These are phyloP conservation scores for Holothuria glaberrima DNA, from an alignment of 35 echinoderm and acorn worm species.

Conservation along the genomic window DNA sequence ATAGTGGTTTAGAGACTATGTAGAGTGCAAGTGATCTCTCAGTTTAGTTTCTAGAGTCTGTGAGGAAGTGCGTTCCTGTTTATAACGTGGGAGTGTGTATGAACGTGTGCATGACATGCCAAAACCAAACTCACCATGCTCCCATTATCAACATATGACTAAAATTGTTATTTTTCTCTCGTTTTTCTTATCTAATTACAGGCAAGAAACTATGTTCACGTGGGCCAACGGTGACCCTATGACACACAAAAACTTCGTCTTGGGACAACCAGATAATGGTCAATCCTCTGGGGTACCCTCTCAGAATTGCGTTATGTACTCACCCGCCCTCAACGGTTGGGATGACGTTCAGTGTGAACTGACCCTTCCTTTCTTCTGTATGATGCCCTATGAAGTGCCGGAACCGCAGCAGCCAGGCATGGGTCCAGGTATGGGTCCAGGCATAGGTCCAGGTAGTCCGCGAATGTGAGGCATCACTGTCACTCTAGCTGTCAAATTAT, in stretches of 20 bases:
- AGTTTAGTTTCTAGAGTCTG: no score
- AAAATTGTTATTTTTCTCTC: not conserved
- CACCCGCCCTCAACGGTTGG: constrained; percentile 47
- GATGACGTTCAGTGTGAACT: constrained; percentile 56
- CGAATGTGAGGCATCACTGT: no score
- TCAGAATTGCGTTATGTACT: constrained; percentile 53
- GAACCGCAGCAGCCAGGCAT: not conserved
- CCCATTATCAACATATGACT: not conserved
- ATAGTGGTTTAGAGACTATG: no score
- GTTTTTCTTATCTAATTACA: not conserved
- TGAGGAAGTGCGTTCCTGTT: no score
- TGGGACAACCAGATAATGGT: constrained; percentile 53
- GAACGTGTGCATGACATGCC: no score
- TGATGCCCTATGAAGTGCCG: constrained; percentile 37
- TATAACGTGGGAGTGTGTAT: no score
- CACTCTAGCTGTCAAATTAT: no score
- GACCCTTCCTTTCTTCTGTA: constrained; percentile 51
- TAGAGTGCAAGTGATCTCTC: no score
- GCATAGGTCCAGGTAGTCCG: no score
- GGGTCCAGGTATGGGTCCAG: not conserved
- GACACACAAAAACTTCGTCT: constrained; percentile 48
- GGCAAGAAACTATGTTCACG: not conserved
- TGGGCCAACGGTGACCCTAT: constrained; percentile 23
- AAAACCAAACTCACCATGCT: no score
- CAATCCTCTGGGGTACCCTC: not conserved